Conservation (phyloP, 2,797 vertebrate genomes). For the Neosilurus hyrtlii region DNA sequence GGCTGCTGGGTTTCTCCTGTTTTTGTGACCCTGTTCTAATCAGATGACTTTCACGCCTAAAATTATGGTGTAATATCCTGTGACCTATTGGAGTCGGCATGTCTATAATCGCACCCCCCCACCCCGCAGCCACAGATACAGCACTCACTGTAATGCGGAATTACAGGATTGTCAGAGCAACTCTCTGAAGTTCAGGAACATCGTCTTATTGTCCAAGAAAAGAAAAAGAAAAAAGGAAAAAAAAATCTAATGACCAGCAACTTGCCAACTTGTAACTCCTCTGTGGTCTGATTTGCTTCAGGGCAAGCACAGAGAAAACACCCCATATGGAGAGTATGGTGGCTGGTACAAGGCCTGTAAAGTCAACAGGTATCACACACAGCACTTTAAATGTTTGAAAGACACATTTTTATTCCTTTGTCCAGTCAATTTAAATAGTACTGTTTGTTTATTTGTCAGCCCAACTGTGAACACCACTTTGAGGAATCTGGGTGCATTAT, state of each 20-base stretch:
- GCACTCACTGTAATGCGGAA: no score
- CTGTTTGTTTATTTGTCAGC: slow-evolving; percentile 62
- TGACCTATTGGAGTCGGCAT: neutral
- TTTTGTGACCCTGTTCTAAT: slow-evolving; percentile 1
- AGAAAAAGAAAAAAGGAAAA: no score
- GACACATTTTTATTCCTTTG: neutral
- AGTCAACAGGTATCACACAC: slow-evolving; percentile 82
- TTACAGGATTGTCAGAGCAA: neutral
- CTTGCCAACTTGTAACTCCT: neutral
- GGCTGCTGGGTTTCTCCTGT: neutral
- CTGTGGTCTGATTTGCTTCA: slow-evolving; percentile 66
- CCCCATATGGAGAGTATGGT: slow-evolving; percentile 88
- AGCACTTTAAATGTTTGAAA: neutral
- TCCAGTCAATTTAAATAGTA: neutral
- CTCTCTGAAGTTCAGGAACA: neutral
- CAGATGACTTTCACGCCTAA: neutral
- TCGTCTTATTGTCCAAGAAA: neutral
- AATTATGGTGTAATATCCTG: neutral
- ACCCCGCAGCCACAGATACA: no score
- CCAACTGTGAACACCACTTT: slow-evolving; percentile 96
- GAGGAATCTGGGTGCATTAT: slow-evolving; percentile 91
- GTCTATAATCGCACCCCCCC: no score
- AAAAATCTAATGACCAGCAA: neutral
- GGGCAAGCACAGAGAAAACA: slow-evolving; percentile 87
- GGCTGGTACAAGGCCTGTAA: slow-evolving; percentile 96